Base-by-base conservation (phyloP, 2,888 invertebrate species). In the Uropetala carovei region DNA sequence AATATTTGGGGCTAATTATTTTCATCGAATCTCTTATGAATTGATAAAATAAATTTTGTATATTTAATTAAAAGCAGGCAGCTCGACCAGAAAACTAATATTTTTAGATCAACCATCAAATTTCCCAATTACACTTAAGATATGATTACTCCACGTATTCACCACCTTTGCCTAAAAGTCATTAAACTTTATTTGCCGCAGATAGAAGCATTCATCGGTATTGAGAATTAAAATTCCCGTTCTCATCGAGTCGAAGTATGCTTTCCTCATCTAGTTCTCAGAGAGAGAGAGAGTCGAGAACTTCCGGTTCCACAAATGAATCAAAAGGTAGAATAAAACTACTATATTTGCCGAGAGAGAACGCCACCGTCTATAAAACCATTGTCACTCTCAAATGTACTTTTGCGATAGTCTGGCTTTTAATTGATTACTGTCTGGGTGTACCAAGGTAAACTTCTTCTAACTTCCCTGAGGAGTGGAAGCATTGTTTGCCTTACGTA, bases 361-460 rank as follows among this genome's bases (percentile, higher is more conserved):
- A 18, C 18, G 22, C 22, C 18, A 27, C 75, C 75, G 75, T 75
- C 75, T 75, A 27, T 27, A 75, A 75, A 75, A 22, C 75, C 75
- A 75, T 75, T 75, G 75, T 75, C 75, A 75, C 75, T 75, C 75
- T 13, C 75, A 75, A 75, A 75, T 27, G 22, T 22, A 13, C 27
- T 27, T 75, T 75, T 75, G 75, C 75, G 75, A 75, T 75, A 11
- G 75, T 75, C 75, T 75, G 75, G 75, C 75, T 75, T 75, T 43
- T 75, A 75, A 75, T 75, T 75, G 75, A 75, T 75, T 75, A 75
- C 75, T 75, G 75, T 75, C 75, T 75, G 75, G 22, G 75, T 75
- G 75, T 22, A 75, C 75, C 75, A 27, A 75, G 27, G 75, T 75
- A 75, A 75, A 75, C 75, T 75, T 75, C 75, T 22, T 75, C 75